These are phyloP conservation scores for Heliconius hortense DNA, from an alignment of 2,888 invertebrate species.

Conservation along the genomic window DNA sequence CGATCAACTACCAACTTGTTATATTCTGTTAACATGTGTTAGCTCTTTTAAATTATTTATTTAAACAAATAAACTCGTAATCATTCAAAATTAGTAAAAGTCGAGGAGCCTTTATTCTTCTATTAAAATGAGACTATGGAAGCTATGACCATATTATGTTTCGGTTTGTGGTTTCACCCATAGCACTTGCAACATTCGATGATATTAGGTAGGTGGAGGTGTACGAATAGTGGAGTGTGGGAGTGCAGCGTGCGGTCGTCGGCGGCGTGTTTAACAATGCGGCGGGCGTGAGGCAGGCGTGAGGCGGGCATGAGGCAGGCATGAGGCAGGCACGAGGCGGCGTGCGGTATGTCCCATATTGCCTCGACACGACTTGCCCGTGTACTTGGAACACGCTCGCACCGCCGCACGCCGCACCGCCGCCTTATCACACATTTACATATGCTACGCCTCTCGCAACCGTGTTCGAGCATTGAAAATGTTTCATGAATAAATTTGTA, in stretches of 20 bases:
- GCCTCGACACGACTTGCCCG: constrained; percentile 40
- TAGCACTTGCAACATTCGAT: constrained; percentile 39
- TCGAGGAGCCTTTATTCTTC: too few species aligned
- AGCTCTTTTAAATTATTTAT: neutral
- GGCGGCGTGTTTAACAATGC: constrained; percentile 65
- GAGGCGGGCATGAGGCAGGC: constrained; percentile 51
- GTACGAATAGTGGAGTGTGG: constrained; percentile 28
- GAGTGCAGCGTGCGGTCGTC: constrained; percentile 51
- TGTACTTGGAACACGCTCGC: constrained; percentile 37
- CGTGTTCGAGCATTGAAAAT: constrained; percentile 77
- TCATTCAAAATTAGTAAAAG: too few species aligned
- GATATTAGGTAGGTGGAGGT: constrained; percentile 31
- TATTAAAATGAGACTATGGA: constrained; percentile 1
- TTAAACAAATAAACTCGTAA: neutral
- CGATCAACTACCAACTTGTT: neutral
- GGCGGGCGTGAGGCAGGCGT: constrained; percentile 48
- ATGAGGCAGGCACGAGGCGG: constrained; percentile 42
- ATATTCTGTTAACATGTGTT: neutral
- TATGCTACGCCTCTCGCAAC: constrained; percentile 71
- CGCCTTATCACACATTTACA: constrained; percentile 76
- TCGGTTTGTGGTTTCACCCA: constrained; percentile 35
- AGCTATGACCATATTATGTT: constrained; percentile 24
- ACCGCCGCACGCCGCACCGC: constrained; percentile 26
- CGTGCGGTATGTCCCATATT: constrained; percentile 42
- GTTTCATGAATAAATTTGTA: constrained; percentile 81